Conservation (phyloP, 2,888 invertebrate genomes). For the Schizotus pectinicornis region DNA sequence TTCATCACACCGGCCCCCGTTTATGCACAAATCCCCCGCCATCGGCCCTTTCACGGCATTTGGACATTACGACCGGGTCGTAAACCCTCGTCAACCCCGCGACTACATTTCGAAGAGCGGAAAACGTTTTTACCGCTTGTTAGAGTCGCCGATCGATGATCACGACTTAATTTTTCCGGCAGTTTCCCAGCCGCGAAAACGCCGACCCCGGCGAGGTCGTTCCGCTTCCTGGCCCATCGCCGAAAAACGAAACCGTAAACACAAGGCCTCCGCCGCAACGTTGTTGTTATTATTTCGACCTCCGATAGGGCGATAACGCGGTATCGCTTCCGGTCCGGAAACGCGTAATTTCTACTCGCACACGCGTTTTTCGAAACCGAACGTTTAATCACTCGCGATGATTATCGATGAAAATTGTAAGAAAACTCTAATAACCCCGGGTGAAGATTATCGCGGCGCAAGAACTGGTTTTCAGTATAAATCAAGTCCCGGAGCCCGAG, state of each 20-base stretch:
- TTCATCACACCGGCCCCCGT: too few relatives aligned
- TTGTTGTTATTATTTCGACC: constrained; percentile 13
- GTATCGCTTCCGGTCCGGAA: constrained; percentile 27
- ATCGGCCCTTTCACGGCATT: too few relatives aligned
- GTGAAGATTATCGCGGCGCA: constrained; percentile 42
- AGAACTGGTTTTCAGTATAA: constrained; percentile 54
- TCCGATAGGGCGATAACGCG: constrained; percentile 13
- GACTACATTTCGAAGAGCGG: too few relatives aligned
- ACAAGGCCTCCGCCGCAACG: constrained; percentile 10
- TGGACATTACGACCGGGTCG: too few relatives aligned
- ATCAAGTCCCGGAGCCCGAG: constrained; percentile 50
- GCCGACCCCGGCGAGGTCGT: constrained; percentile 10
- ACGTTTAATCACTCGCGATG: constrained; percentile 18
- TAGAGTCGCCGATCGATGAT: too few relatives aligned
- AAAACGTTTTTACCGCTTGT: too few relatives aligned
- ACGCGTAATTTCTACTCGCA: constrained; percentile 25
- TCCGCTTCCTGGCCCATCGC: constrained; percentile 27
- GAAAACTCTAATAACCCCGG: constrained; percentile 52
- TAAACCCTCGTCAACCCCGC: too few relatives aligned
- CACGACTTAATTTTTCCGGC: too few relatives aligned
- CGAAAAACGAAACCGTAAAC: constrained; percentile 18
- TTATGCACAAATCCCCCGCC: too few relatives aligned
- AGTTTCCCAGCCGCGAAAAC: background rate
- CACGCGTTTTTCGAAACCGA: constrained; percentile 9
- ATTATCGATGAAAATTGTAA: constrained; percentile 48